These are phyloP conservation scores for Bufo gargarizans DNA, from an alignment of 2,113 vertebrate genomes.

Conservation along the genomic window DNA sequence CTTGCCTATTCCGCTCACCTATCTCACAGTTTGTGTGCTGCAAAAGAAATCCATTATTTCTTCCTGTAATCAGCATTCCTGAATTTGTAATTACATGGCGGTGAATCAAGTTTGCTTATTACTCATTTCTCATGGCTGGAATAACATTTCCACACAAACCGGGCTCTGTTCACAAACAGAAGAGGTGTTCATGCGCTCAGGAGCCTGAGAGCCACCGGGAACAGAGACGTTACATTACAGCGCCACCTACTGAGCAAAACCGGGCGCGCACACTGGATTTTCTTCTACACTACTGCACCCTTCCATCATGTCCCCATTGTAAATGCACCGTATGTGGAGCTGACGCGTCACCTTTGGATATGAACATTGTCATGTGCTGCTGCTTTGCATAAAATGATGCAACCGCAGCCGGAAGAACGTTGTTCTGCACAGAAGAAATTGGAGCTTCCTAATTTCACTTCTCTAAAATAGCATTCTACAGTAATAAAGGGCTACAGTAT, in stretches of 20 bases:
- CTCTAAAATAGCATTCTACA: not conserved
- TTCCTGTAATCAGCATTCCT: constrained; percentile 38
- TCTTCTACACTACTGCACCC: not conserved
- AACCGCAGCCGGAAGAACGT: not conserved
- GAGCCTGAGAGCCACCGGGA: not conserved
- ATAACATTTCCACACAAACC: constrained; percentile 48
- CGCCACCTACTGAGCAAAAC: constrained; percentile 48
- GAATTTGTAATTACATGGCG: constrained; percentile 49
- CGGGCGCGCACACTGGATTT: not conserved
- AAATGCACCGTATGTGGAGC: not conserved
- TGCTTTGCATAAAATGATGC: not conserved
- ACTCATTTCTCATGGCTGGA: constrained; percentile 41
- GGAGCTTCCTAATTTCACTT: not conserved
- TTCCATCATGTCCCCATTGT: not conserved
- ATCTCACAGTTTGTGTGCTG: not conserved
- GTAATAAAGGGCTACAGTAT: too few relatives aligned
- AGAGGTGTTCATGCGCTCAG: not conserved
- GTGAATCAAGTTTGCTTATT: constrained; percentile 33
- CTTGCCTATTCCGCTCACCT: not conserved
- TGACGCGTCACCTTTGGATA: not conserved
- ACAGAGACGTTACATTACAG: constrained; percentile 49
- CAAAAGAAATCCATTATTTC: not conserved
- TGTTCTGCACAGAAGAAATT: not conserved
- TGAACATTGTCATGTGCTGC: not conserved
- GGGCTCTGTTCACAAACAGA: constrained; percentile 40